These are phyloP conservation scores for Paracyclopina nana DNA, from an alignment of 1,140 invertebrate genomes.

Conservation along the genomic window DNA sequence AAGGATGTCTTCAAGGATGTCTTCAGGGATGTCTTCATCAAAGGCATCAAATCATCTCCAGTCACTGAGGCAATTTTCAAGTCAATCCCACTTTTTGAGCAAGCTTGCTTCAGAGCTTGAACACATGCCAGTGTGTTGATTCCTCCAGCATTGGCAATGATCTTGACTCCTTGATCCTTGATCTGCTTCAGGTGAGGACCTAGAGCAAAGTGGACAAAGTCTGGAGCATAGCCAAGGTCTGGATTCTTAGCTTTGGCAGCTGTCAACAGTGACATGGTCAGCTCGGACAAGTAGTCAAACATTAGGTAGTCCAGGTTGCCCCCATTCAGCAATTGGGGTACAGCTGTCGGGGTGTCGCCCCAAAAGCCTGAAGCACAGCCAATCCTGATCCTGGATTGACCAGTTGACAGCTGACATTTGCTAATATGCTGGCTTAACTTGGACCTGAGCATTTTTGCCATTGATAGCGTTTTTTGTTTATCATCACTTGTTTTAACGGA, in stretches of 20 bases:
- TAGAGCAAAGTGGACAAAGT: conserved; percentile 30
- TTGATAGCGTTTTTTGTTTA: too few relatives aligned
- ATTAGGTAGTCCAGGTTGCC: conserved; percentile 26
- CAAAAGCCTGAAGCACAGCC: conserved; percentile 36
- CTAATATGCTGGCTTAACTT: too few relatives aligned
- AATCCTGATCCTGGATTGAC: too few relatives aligned
- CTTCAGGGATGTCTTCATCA: conserved; percentile 8
- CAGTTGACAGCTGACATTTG: too few relatives aligned
- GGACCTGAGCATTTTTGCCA: too few relatives aligned
- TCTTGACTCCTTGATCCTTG: conserved; percentile 30
- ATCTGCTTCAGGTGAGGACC: conserved; percentile 30
- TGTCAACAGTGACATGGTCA: conserved; percentile 36
- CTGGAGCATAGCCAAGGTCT: conserved; percentile 32
- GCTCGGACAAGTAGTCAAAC: conserved; percentile 35
- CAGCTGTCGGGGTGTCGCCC: conserved; percentile 34
- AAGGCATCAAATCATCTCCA: conserved; percentile 30
- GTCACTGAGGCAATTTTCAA: conserved; percentile 27
- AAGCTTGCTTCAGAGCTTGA: conserved; percentile 25
- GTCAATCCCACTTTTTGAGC: conserved; percentile 21
- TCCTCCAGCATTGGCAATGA: conserved; percentile 34
- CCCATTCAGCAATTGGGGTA: conserved; percentile 15
- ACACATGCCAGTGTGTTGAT: conserved; percentile 34
- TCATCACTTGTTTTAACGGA: too few relatives aligned
- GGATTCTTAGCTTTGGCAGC: conserved; percentile 28
- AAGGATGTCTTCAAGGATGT: neutral